These are phyloP conservation scores for Dascillus cervinus DNA, from an alignment of 2,888 invertebrate genomes.

Conservation along the genomic window DNA sequence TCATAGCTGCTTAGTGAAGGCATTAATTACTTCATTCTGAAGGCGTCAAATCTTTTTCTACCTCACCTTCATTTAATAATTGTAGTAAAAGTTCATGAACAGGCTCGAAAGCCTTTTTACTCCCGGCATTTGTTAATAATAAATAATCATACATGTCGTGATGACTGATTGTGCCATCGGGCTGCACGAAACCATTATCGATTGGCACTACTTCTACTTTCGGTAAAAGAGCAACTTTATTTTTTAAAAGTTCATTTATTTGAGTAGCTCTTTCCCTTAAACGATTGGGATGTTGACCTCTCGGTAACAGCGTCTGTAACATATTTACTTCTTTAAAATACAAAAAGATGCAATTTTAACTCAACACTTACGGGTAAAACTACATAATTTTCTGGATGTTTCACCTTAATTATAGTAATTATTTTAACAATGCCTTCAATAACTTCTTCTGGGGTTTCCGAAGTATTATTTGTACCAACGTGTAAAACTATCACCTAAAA, in stretches of 20 bases:
- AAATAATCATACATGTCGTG: conserved; percentile 91
- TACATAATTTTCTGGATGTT: conserved; percentile 72
- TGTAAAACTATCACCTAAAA: conserved; percentile 73
- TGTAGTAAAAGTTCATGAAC: conserved; percentile 73
- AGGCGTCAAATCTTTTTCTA: conserved; percentile 65
- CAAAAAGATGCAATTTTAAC: too few relatives aligned
- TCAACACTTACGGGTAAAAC: conserved; percentile 71
- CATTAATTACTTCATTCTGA: conserved; percentile 49
- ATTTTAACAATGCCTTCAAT: conserved; percentile 75
- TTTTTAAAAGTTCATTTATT: conserved; percentile 67
- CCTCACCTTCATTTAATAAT: conserved; percentile 67
- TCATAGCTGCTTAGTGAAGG: not conserved
- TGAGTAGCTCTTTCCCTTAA: conserved; percentile 67
- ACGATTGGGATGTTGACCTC: conserved; percentile 78
- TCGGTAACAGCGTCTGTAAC: conserved; percentile 75
- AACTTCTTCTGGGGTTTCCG: conserved; percentile 71
- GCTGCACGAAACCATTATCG: conserved; percentile 71
- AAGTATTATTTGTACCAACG: conserved; percentile 84
- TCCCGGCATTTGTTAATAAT: conserved; percentile 78
- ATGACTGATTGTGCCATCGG: conserved; percentile 75
- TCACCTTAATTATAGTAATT: conserved; percentile 63
- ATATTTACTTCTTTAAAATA: not conserved
- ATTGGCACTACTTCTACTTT: conserved; percentile 72
- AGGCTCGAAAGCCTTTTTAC: conserved; percentile 79
- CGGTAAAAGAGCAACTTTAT: conserved; percentile 51